Evolutionary conservation across 2,797 vertebrate genomes (phyloP).

Genomic region (Pitangus sulphuratus): DNA sequence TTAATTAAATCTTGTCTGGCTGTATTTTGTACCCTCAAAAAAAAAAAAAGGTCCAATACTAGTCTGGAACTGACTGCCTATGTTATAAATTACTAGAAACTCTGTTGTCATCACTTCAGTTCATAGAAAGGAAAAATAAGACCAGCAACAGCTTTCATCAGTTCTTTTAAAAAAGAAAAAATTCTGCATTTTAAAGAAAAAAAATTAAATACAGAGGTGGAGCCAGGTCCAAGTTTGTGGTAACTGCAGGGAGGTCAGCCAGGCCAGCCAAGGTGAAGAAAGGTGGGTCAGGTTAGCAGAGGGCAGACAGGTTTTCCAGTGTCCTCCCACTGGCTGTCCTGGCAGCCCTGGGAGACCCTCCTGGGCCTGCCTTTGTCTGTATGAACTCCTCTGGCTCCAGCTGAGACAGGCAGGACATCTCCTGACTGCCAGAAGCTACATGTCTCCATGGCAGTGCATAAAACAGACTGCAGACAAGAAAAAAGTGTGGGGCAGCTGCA

Average conservation of each 20-base stretch:
- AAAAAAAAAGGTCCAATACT: not conserved
- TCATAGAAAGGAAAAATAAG: slow-evolving; percentile 56
- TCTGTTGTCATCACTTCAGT: slow-evolving; percentile 64
- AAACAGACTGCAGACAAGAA: not conserved
- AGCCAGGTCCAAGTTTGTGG: not conserved
- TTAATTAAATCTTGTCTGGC: slow-evolving; percentile 62
- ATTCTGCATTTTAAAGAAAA: not conserved
- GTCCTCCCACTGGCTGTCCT: not conserved
- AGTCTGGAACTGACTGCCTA: slow-evolving; percentile 40
- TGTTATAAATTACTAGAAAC: slow-evolving; percentile 63
- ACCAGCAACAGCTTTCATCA: not conserved
- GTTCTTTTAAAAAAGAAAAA: not conserved
- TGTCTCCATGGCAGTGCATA: not conserved
- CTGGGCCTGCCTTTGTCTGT: not conserved
- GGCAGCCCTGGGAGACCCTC: not conserved
- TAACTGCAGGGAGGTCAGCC: not conserved
- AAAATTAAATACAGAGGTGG: not conserved
- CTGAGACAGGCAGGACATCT: not conserved
- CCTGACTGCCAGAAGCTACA: not conserved
- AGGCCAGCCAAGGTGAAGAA: not conserved
- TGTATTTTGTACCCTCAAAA: slow-evolving; percentile 14
- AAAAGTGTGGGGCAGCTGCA: not conserved
- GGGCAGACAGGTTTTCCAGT: not conserved
- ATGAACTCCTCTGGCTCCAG: not conserved
- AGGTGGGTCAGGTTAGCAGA: not conserved